A percentile compares a stretch with the other conserved stretches of the same genome.
These are phyloP conservation scores for Liolophura sinensis DNA, from an alignment of 1,140 invertebrate genomes.

Conservation along the genomic window DNA sequence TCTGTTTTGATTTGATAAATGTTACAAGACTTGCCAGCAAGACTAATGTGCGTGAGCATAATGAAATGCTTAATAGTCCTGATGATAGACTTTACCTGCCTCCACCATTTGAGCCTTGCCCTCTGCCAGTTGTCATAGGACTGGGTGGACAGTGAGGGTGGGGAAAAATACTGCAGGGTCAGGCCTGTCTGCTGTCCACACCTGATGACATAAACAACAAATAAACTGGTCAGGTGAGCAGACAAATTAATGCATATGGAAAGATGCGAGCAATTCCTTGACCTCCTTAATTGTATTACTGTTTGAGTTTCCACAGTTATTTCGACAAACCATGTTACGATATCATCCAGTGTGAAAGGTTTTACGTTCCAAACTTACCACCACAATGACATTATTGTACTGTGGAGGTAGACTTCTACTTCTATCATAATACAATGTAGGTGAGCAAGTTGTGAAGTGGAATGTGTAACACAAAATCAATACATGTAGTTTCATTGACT, in stretches of 20 bases:
- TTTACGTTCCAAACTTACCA: slow-evolving; percentile 12
- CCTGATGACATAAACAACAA: slow-evolving; percentile 9
- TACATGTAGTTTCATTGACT: no score
- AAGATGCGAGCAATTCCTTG: slow-evolving; percentile 6
- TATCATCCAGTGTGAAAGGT: background rate
- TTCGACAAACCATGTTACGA: slow-evolving; percentile 8
- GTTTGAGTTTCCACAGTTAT: slow-evolving; percentile 5
- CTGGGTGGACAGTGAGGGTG: slow-evolving; percentile 15
- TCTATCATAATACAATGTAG: no score
- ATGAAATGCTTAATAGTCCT: no score
- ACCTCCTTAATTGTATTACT: slow-evolving; percentile 13
- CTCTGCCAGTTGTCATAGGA: slow-evolving; percentile 32
- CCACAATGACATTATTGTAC: no score
- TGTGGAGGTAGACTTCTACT: no score
- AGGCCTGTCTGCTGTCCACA: slow-evolving; percentile 16
- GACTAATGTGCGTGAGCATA: no score
- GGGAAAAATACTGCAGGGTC: slow-evolving; percentile 19
- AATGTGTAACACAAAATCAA: no score
- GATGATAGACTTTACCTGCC: no score
- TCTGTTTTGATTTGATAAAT: no score
- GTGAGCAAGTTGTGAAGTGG: no score
- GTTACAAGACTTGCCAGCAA: no score
- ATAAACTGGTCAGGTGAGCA: background rate
- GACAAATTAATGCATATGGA: background rate
- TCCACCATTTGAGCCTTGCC: slow-evolving; percentile 37